phyloP scores from a whole-genome alignment of 1,140 invertebrate species.

The Heliothis virescens region DNA sequence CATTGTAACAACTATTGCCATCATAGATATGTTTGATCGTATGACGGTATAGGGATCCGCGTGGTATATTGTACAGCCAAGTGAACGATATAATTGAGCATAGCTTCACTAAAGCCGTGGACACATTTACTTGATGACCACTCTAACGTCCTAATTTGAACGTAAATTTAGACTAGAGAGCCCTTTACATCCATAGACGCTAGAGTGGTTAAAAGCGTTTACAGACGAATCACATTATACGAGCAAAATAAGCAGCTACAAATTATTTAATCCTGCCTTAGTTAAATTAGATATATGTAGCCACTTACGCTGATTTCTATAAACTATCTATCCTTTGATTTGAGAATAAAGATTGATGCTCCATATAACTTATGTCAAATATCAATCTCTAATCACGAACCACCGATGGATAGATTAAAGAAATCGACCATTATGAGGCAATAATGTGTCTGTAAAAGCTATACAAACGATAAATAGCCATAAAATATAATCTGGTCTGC shows the following conservation, averaged over 20 bases:
- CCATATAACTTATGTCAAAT: no score
- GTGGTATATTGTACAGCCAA: neutral
- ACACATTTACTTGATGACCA: no score
- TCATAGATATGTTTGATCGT: constrained; percentile 74
- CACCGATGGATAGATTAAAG: no score
- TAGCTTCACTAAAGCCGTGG: constrained; percentile 4
- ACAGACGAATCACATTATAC: neutral
- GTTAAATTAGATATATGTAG: no score
- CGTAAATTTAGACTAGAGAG: no score
- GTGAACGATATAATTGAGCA: neutral
- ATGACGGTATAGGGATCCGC: constrained; percentile 58
- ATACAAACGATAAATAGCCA: neutral
- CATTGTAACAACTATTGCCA: constrained; percentile 51
- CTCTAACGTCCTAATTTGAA: no score
- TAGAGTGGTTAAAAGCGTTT: neutral
- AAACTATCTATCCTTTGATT: no score
- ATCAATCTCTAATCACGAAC: no score
- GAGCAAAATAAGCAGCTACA: no score
- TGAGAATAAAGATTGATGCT: no score
- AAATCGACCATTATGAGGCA: no score
- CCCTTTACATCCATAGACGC: neutral
- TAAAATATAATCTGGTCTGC: constrained; percentile 24
- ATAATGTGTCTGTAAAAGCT: neutral
- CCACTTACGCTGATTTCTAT: neutral
- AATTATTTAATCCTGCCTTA: no score